Conservation (phyloP, 2,888 invertebrate genomes). For the Dorcus hopei region DNA sequence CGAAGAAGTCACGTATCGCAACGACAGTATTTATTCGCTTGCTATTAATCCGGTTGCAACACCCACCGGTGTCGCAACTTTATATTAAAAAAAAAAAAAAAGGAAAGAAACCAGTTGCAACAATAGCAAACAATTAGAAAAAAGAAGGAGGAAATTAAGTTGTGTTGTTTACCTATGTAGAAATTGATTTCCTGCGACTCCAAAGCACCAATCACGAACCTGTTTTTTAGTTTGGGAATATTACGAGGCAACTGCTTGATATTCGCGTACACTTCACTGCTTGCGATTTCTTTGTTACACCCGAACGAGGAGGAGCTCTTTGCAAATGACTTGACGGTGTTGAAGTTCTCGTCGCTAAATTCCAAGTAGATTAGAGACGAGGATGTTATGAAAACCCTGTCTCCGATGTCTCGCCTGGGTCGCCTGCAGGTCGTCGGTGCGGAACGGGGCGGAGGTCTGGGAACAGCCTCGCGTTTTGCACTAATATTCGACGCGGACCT, state of each 20-base stretch:
- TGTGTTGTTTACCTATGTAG: slow-evolving; percentile 39
- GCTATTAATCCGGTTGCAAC: too few relatives aligned
- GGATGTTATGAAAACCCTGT: slow-evolving; percentile 59
- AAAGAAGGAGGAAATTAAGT: too few relatives aligned
- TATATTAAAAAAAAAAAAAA: too few relatives aligned
- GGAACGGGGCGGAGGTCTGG: slow-evolving; percentile 40
- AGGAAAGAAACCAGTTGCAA: too few relatives aligned
- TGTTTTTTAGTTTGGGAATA: slow-evolving; percentile 38
- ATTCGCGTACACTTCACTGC: slow-evolving; percentile 8
- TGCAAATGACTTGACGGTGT: not conserved
- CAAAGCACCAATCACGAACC: slow-evolving; percentile 39
- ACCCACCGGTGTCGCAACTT: too few relatives aligned
- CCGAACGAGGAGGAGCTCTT: not conserved
- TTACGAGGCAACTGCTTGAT: slow-evolving; percentile 31
- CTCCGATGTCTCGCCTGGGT: slow-evolving; percentile 58
- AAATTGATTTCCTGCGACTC: slow-evolving; percentile 46
- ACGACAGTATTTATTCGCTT: too few relatives aligned
- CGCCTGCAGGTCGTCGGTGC: slow-evolving; percentile 52
- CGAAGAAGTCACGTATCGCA: too few relatives aligned
- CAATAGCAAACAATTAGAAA: too few relatives aligned
- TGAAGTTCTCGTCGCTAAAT: slow-evolving; percentile 27
- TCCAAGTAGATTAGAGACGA: slow-evolving; percentile 56
- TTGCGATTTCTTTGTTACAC: not conserved
- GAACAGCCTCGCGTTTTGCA: slow-evolving; percentile 7
- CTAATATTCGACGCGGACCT: slow-evolving; percentile 22